A percentile compares a stretch with the other conserved stretches of the same genome.
These are phyloP conservation scores for Aldrovandia affinis DNA, from an alignment of 2,797 vertebrate genomes.

Conservation along the genomic window DNA sequence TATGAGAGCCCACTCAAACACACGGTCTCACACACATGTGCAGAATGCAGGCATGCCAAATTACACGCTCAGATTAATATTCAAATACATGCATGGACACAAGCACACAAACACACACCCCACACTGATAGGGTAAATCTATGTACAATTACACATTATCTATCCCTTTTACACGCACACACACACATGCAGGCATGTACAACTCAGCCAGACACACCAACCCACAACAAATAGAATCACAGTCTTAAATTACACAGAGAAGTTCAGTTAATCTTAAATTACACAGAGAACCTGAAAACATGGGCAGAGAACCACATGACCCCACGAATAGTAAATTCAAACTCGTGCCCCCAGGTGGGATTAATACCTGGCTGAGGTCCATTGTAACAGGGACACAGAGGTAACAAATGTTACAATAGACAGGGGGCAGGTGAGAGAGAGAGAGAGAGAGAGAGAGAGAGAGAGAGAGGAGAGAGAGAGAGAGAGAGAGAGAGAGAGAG, in stretches of 20 bases:
- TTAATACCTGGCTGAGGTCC: neutral
- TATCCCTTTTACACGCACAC: neutral
- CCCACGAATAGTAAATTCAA: neutral
- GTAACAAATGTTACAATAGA: conserved; percentile 11
- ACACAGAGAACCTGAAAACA: neutral
- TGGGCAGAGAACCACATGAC: neutral
- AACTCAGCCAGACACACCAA: neutral
- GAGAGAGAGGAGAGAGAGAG: neutral
- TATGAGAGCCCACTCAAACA: neutral
- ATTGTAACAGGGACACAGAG: neutral
- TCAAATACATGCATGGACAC: neutral
- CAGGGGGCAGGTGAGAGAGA: neutral
- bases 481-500: neutral
- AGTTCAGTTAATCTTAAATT: too few species aligned
- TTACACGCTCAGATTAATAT: neutral
- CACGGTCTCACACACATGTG: neutral
- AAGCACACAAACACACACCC: neutral
- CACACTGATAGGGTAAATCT: neutral
- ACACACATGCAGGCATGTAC: neutral
- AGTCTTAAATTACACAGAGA: neutral
- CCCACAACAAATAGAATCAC: too few species aligned
- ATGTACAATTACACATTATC: neutral
- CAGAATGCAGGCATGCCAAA: neutral
- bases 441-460: neutral
- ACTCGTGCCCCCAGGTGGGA: neutral